Base-by-base conservation (phyloP, 2,888 invertebrate species). In the Drosophila buzzatii region DNA sequence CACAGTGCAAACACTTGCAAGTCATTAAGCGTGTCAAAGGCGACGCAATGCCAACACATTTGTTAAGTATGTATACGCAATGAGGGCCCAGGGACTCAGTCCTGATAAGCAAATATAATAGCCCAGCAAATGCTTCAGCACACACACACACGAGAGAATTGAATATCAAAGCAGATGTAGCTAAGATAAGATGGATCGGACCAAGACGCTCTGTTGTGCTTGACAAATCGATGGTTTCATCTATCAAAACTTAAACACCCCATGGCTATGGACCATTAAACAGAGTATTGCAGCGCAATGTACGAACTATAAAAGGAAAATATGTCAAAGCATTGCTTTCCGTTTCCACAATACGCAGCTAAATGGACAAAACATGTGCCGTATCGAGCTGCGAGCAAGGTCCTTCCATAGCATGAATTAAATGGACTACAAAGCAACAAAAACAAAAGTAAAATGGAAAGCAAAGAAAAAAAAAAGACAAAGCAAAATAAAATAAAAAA, bases 381-480 rank as follows among this genome's bases (percentile, higher is more conserved):
- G 65, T 42, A 20, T 70, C 72, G 49, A 67, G 70, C 82, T 73
- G 70, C 49, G 59, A 57, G 68, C 72, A 53, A 73, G 85, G 73
- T 79, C 76, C 82, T 84, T 73, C 68, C 71, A 75, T 76, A 68
- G 73, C 76, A 62, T 70, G 88, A 82, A 82, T 81, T 79, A 85
- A 90, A 90, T 90, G 90, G 82, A 89, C 85, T 87, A 89, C 87
- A 89, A 90, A 86, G 70, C 65, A 67, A 81, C 69, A 80, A 71
- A 76, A 63, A 68, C 70, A 61, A 75, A 64, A 72, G 41, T 51
- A 56, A 41, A 62, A 39, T 41, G 44, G 45, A 69, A 45, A 20
- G 20, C 60, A 51, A 20, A 47, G 39, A 39, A 53, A 61, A 8
- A 9, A 33, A 33, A 33, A 8, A 9, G 2, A 49, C 51, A 37